Base-by-base conservation (phyloP, 2,797 vertebrate genomes). In the Myotis planiceps region DNA sequence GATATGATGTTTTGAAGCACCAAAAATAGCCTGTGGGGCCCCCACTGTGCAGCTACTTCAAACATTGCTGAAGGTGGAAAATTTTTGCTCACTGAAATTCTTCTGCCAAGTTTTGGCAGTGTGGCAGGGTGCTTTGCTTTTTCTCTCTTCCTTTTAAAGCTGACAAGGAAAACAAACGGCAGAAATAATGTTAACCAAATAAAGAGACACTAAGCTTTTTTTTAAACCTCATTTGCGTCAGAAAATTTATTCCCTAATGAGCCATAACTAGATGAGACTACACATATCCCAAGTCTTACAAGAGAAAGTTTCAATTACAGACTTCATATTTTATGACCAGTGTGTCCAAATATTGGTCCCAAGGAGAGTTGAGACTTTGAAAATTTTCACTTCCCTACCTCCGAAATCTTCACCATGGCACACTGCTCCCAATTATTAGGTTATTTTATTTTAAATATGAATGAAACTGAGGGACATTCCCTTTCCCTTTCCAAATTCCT, bases 131-230 rank as follows among this genome's bases (percentile, higher is more conserved):
- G n/a, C n/a, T 93, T 84, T 79, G 9, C 45, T 80, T 85, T 83
- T 69, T 78, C 55, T 45, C 58, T 55, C n/a, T 66, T 96, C 63
- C 45, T 96, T 96, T 93, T 83, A 93, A 95, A 96, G 78, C 78
- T 72, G 93, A 96, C 88, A 96, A 92, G 45, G 53, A 89, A 92
- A 96, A 88, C 14, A 90, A 88, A 90, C 71, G 45, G 21, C 63
- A 88, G 91, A 97, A 93, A 84, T 84, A 42, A 37, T 78, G 83
- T 75, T 96, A 92, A 82, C 69, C 68, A 96, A 94, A 94, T 89
- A 94, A 92, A 92, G 79, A 93, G 51, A 94, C 29, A 23, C 18
- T 58, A 16, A 23, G 39, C 10, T 86, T 93, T 74, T 89, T 90
- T 74, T 55, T 13, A n/a, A 72, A 60, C 51, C 72, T 94, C 81